A percentile compares a stretch with the other conserved stretches of the same genome.
Evolutionary conservation across 2,113 vertebrate species (phyloP).

Genomic region (Oxyura jamaicensis): DNA sequence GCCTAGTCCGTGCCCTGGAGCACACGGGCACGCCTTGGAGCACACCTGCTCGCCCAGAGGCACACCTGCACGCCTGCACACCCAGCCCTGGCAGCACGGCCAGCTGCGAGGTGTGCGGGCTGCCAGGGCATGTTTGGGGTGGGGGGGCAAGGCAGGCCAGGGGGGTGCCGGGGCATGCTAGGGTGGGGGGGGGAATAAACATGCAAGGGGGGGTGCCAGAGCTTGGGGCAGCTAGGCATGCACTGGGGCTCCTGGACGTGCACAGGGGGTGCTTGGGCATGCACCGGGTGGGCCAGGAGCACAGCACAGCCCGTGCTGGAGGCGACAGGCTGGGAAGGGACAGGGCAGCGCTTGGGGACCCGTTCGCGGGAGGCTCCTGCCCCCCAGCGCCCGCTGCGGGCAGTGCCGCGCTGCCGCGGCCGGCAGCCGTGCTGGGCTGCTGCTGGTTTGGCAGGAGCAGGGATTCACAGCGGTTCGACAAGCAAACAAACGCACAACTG

Average conservation of each 20-base stretch:
- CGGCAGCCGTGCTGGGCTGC: no score
- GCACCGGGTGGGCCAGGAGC: no score
- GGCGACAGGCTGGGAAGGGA: background rate
- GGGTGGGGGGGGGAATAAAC: background rate
- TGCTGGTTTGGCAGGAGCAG: accelerated
- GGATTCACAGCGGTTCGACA: accelerated
- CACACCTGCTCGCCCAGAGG: background rate
- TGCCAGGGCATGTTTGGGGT: accelerated
- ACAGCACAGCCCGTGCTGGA: no score
- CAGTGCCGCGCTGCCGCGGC: background rate
- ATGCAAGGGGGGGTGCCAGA: background rate
- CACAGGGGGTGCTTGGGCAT: no score
- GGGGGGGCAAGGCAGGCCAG: no score
- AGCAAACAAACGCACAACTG: background rate
- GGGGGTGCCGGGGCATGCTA: background rate
- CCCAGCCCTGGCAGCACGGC: accelerated
- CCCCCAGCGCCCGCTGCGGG: background rate
- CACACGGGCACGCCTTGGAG: accelerated
- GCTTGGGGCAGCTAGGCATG: background rate
- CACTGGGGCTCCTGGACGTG: background rate
- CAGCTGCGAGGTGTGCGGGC: accelerated
- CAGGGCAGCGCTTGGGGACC: accelerated
- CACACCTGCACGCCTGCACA: background rate
- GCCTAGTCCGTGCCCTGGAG: background rate
- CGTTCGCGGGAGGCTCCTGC: background rate